Conservation (phyloP, 2,113 vertebrate species). For the Podocnemis expansa region DNA sequence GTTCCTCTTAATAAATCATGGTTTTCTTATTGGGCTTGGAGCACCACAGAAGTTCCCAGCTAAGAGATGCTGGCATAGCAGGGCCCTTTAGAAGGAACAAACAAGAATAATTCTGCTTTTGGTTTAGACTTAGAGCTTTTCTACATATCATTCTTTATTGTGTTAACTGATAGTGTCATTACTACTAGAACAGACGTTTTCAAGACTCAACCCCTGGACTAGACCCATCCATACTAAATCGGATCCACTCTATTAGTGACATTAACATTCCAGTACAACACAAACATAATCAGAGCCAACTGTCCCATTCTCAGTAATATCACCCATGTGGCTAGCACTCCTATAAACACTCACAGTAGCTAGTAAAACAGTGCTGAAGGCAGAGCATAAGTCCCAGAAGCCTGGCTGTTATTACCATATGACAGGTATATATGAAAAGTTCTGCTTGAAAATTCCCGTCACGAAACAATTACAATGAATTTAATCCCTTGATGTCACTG, state of each 20-base stretch:
- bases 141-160: background rate
- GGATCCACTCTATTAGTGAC: background rate
- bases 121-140: background rate
- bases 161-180: background rate
- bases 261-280: constrained; percentile 3
- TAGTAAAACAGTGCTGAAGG: background rate
- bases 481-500: background rate
- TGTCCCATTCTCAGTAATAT: background rate
- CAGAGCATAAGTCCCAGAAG: background rate
- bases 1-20: background rate
- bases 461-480: background rate
- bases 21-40: background rate
- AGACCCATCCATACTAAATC: background rate
- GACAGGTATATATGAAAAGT: background rate
- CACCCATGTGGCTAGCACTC: background rate
- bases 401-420: background rate
- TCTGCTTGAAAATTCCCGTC: background rate
- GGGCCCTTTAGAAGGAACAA: background rate
- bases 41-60: background rate
- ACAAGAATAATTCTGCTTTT: too few species aligned
- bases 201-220: background rate
- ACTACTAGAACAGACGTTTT: background rate
- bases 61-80: background rate
- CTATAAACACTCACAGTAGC: background rate
- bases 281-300: background rate